Evolutionary conservation across 2,888 invertebrate genomes (phyloP), one percentile per base, ranked within the genome.

Genomic region (Scaptomyza tumidula): DNA sequence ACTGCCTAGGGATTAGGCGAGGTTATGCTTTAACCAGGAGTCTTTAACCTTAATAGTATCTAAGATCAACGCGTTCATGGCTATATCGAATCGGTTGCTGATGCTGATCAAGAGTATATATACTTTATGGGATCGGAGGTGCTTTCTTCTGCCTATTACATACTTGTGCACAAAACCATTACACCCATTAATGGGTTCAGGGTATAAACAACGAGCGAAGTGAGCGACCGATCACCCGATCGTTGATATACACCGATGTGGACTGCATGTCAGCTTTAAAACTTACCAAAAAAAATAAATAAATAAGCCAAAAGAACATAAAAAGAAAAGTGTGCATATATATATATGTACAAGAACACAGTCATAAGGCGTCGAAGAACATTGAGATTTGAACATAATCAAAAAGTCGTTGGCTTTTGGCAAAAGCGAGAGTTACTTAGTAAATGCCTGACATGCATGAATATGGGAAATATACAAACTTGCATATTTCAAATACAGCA

Each of bases 331-430:
- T 3, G 5, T 37, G n/a, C 14, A 24, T 5, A 3, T 37, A 24
- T 5, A 3, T 24, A 24, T 24, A 24, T 24, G 43, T 14, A 48
- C 35, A 37, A 35, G 7, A 13, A 37, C 9, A 14, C 39, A 39
- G 9, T 14, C 14, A 33, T 14, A 49, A 56, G 33, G 35, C 43
- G 44, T 27, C 61, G 52, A 68, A 62, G 37, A 64, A 67, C 57
- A 46, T 49, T 13, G 39, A 60, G 60, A 56, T 58, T 58, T 57
- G 60, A 70, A 64, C 72, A 78, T 70, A 73, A 80, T 71, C 76
- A 79, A 80, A 70, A 72, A 75, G 74, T 79, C 77, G 61, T 82
- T 75, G 75, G 62, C 77, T 62, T 62, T 62, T 58, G 67, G 59
- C 77, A 65, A 66, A 69, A 71, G 71, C 63, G 67, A 71, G 71